These are phyloP conservation scores for Apostichopus leukothele DNA, from an alignment of 53 echinoderm and acorn worm species.

Conservation along the genomic window DNA sequence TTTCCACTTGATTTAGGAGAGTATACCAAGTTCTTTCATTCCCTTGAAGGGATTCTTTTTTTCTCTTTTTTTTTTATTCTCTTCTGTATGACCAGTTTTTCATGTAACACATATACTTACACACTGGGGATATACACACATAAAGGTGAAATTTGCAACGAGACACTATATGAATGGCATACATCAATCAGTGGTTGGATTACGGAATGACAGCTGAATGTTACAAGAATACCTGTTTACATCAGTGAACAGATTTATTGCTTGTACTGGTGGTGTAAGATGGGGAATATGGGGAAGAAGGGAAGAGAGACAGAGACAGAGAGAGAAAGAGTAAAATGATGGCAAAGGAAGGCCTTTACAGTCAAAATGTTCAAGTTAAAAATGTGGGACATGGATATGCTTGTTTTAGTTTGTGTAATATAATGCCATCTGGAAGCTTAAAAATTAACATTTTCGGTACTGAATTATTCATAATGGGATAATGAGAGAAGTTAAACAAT, in stretches of 20 bases:
- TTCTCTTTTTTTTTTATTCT: not conserved
- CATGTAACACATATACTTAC: too few species aligned
- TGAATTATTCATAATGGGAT: not conserved
- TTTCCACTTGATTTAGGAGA: too few species aligned
- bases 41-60: not conserved
- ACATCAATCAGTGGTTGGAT: conserved; percentile 37
- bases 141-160: not conserved
- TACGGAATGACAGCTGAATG: conserved; percentile 30
- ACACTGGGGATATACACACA: too few species aligned
- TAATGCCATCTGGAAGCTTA: not conserved
- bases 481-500: too few species aligned
- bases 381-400: not conserved
- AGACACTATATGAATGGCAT: conserved; percentile 18
- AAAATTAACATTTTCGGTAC: not conserved
- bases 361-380: not conserved
- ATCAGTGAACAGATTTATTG: conserved; percentile 29
- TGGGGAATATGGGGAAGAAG: too few species aligned
- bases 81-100: too few species aligned
- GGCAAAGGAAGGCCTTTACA: too few species aligned
- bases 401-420: not conserved
- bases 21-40: not conserved
- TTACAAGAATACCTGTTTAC: conserved; percentile 46
- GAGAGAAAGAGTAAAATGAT: too few species aligned
- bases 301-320: too few species aligned
- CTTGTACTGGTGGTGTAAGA: not conserved